Percentiles rank a stretch among this genome's conserved stretches.
Conservation (phyloP, 2,888 invertebrate genomes). For the Embidobia sp. region DNA sequence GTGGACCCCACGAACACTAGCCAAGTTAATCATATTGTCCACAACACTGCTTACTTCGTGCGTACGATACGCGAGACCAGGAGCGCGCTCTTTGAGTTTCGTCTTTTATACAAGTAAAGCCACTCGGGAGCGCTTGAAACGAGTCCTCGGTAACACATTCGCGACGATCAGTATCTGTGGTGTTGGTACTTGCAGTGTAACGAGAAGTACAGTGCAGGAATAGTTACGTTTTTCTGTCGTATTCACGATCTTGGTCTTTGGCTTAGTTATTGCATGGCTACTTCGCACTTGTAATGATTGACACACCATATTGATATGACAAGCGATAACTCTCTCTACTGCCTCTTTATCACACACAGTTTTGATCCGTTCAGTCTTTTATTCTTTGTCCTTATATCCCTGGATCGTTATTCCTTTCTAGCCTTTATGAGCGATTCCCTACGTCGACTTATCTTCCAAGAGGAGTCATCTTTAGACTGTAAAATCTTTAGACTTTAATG, state of each 20-base stretch:
- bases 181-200: slow-evolving; percentile 62
- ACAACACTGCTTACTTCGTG: too few relatives aligned
- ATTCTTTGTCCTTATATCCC: too few relatives aligned
- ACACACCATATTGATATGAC: slow-evolving; percentile 54
- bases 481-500: too few relatives aligned
- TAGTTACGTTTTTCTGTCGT: slow-evolving; percentile 31
- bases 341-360: too few relatives aligned
- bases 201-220: slow-evolving; percentile 42
- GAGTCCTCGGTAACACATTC: slow-evolving; percentile 8
- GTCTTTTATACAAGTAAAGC: slow-evolving; percentile 38
- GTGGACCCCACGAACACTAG: too few relatives aligned
- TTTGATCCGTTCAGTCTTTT: too few relatives aligned
- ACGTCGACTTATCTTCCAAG: too few relatives aligned
- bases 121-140: slow-evolving; percentile 10
- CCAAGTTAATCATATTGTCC: too few relatives aligned
- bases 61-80: slow-evolving; percentile 23
- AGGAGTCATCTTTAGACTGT: too few relatives aligned
- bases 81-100: slow-evolving; percentile 31
- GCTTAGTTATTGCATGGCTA: slow-evolving; percentile 57
- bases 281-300: slow-evolving; percentile 52
- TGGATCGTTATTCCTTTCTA: too few relatives aligned
- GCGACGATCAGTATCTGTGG: slow-evolving; percentile 46
- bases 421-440: too few relatives aligned
- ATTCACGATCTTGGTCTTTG: slow-evolving; percentile 40
- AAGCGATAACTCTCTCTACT: slow-evolving; percentile 22